Evolutionary conservation across 2,113 vertebrate species (phyloP), one percentile per base, ranked within the genome.

Genomic region (Regulus satrapa): DNA sequence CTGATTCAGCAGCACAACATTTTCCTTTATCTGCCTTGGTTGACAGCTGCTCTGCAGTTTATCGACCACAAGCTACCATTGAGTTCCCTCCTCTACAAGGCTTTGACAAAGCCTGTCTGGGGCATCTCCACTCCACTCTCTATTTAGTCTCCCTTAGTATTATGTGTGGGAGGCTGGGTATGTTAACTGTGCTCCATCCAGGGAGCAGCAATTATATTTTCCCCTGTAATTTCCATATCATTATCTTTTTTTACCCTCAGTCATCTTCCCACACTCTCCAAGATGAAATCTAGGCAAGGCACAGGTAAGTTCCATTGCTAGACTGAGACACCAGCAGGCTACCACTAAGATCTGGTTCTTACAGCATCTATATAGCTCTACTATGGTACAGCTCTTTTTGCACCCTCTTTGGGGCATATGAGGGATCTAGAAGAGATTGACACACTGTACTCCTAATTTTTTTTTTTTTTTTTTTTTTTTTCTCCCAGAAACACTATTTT

Each of bases 221-320:
- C 9, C 14, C 8, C 38, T 12, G 9, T 51, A 36, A 21, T 36
- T 76, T 51, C 36, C 1, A 0, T 8, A 21, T 17, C 10, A 20
- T 12, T 21, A 21, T 8, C 4, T 34, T 67, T 43, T 28, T 58
- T 49, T 43, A 67, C 3, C 9, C 54, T 32, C 62, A 21, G 31
- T 32, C 36, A 28, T 28, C 32, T 38, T 23, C 32, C 23, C 18
- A 8, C 2, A 3, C 14, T 6, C 38, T 43, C 21, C 45, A 45
- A 32, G 12, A 36, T 0, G 2, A 52, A 56, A 34, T 48, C 19
- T 43, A 29, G 0, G 0, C 24, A 21, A 78, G 11, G 1, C n/a
- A 67, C 2, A 45, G 31, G 81, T 11, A 16, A 36, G 12, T 15
- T 62, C 6, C 21, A 10, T 3, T 36, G n/a, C 23, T 11, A 66